A percentile compares a stretch with the other conserved stretches of the same genome.
Evolutionary conservation across 2,113 vertebrate genomes (phyloP).

Genomic region (Ginglymostoma cirratum): DNA sequence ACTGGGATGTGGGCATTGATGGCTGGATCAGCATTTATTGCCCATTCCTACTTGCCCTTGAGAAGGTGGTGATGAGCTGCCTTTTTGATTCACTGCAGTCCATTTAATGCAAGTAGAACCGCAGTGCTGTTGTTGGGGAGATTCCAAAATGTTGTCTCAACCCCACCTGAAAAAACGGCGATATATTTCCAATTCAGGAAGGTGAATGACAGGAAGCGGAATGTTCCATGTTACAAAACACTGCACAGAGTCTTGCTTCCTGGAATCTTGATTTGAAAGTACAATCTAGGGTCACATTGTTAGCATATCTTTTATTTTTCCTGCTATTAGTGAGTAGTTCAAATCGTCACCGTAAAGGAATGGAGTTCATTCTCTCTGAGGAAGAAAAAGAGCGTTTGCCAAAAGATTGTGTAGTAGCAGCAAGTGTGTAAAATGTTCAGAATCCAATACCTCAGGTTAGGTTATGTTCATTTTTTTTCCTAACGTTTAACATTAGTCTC

Average conservation of each 20-base stretch:
- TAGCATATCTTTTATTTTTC: neutral
- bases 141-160: too few relatives aligned
- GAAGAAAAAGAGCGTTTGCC: neutral
- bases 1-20: too few relatives aligned
- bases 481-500: neutral
- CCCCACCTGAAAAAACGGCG: too few relatives aligned
- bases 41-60: too few relatives aligned
- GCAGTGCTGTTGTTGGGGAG: too few relatives aligned
- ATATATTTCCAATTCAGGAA: too few relatives aligned
- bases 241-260: neutral
- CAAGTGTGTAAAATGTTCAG: neutral
- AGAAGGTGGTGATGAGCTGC: too few relatives aligned
- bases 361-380: neutral
- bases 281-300: neutral
- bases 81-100: too few relatives aligned
- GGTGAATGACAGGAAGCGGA: too few relatives aligned
- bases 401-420: neutral
- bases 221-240: neutral
- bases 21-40: too few relatives aligned
- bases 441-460: neutral
- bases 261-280: neutral
- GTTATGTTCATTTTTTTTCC: neutral
- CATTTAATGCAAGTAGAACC: too few relatives aligned
- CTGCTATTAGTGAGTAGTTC: neutral
- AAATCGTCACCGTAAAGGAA: neutral